Evolutionary conservation across 2,797 vertebrate species (phyloP), one percentile per base, ranked within the genome.

Genomic region (Crenuchus spilurus): DNA sequence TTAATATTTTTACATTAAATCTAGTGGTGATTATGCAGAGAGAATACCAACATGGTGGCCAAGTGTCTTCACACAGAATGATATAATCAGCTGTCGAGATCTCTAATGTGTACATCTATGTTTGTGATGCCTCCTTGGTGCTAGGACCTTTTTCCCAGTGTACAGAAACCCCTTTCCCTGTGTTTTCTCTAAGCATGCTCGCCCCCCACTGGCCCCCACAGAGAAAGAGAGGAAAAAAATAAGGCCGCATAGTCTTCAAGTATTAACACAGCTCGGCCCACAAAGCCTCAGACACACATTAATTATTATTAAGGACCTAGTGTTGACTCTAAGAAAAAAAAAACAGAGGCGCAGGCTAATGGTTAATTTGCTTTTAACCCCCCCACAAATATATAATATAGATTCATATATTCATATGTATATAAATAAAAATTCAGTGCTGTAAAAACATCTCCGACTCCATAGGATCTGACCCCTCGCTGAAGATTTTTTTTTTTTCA

Each of bases 361-460:
- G 89, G 91, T 94, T 93, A 93, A 90, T 93, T 90, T 87, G 90
- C 88, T 87, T 88, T n/a, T n/a, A n/a, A 46, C 86, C 68, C 87
- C 85, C 87, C 87, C 85, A 90, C 88, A 92, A 88, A 92, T 89
- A 92, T 90, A 89, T 88, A 86, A 90, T 89, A 90, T 87, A 83
- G 80, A 79, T 82, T 87, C 89, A 90, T 91, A 83, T 72, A 90
- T 90, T 89, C 83, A 91, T 91, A 92, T 91, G 88, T 89, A 91
- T 91, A 93, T 92, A 93, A 94, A 94, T 92, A 93, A 90, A 91
- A 92, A 91, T 91, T 94, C 93, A 94, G 93, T 94, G 93, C 93
- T 92, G 92, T 92, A 91, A 92, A 93, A 92, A 92, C 88, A 79
- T 90, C 86, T 91, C 89, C 87, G 84, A 84, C 90, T 92, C 90